Conservation (phyloP, 2,113 vertebrate genomes). For the Leptosomus discolor region DNA sequence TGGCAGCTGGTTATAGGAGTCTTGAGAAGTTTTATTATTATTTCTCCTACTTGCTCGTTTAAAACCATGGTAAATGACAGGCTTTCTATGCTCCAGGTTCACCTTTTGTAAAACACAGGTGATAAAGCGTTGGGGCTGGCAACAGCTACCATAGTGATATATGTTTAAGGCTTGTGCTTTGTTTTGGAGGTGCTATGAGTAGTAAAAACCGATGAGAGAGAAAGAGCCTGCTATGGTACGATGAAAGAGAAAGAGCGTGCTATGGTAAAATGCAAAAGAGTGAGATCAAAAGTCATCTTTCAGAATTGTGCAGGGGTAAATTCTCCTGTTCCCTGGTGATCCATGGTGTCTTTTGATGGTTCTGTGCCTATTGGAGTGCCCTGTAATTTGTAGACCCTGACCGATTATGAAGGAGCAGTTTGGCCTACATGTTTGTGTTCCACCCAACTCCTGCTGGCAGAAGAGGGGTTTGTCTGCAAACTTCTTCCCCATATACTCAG, state of each 20-base stretch:
- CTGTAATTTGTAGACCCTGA: not conserved
- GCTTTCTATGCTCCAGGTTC: not conserved
- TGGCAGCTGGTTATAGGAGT: not conserved
- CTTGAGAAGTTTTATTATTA: not conserved
- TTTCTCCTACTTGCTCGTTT: not conserved
- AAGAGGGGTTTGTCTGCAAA: not conserved
- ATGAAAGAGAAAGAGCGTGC: not conserved
- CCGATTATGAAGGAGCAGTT: not conserved
- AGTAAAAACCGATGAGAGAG: not conserved
- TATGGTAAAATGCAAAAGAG: not conserved
- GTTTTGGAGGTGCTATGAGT: too few relatives aligned
- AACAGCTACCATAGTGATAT: not conserved
- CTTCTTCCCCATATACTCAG: not conserved
- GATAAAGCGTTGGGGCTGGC: not conserved
- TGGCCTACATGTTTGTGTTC: not conserved
- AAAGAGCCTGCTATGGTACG: not conserved
- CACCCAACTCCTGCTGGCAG: not conserved
- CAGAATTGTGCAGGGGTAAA: not conserved
- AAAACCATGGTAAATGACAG: not conserved
- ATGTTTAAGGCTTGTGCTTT: not conserved
- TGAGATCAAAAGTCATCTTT: not conserved
- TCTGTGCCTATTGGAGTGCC: not conserved
- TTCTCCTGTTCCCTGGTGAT: not conserved
- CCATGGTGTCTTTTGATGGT: not conserved
- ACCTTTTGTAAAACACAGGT: not conserved